Evolutionary conservation across 2,888 invertebrate genomes (phyloP).

Genomic region (Caenorhabditis imperialis): DNA sequence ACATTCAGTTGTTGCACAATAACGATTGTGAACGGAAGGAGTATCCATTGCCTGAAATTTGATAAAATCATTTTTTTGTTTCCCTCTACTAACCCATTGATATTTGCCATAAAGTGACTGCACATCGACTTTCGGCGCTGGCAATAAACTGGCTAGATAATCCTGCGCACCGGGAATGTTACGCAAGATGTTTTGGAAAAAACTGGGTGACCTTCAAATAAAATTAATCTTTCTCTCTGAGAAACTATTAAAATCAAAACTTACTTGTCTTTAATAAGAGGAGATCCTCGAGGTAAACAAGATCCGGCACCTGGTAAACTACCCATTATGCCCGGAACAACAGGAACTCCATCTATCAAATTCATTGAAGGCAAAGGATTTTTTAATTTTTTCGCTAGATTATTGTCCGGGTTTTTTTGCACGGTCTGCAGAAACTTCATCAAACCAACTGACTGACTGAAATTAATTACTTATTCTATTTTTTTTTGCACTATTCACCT

Average conservation of each 20-base stretch:
- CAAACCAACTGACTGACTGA: constrained; percentile 66
- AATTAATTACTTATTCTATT: no score
- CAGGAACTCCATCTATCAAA: constrained; percentile 68
- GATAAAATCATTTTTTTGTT: constrained; percentile 1
- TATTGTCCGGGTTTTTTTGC: constrained; percentile 66
- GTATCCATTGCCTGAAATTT: constrained; percentile 67
- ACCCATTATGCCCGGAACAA: constrained; percentile 68
- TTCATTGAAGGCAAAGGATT: constrained; percentile 63
- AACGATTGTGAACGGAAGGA: constrained; percentile 67
- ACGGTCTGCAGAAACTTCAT: constrained; percentile 65
- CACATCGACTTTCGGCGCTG: constrained; percentile 61
- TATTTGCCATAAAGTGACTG: constrained; percentile 66
- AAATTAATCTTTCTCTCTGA: neutral
- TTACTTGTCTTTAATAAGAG: constrained; percentile 63
- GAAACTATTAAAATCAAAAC: constrained; percentile 1
- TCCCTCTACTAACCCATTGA: constrained; percentile 70
- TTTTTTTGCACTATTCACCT: constrained; percentile 56
- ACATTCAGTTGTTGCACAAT: constrained; percentile 70
- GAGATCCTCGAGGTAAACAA: constrained; percentile 67
- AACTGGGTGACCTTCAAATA: constrained; percentile 65
- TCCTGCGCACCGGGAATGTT: constrained; percentile 72
- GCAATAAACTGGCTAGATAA: constrained; percentile 67
- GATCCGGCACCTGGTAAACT: constrained; percentile 70
- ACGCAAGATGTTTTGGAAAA: constrained; percentile 70
- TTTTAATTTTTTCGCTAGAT: constrained; percentile 57